Base-by-base conservation (phyloP, 1,140 invertebrate species). In the Macrotrachela quadricornifera region DNA sequence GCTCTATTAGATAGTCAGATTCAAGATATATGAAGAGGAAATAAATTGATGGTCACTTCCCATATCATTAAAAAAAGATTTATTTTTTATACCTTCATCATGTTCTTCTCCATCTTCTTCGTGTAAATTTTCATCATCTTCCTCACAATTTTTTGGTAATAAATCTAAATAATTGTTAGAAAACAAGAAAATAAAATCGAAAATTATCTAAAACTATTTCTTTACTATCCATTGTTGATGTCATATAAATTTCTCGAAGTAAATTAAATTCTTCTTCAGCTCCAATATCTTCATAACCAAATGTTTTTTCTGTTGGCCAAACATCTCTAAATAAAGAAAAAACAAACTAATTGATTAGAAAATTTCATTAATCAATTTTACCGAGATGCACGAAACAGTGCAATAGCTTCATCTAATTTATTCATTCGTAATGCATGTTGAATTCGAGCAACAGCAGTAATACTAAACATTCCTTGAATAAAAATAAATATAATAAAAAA, bases 371-470 rank as follows among this genome's bases (percentile, higher is more conserved):
- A 21, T 21, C 30, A 42, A 30, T 30, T 30, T 8, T 71, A 86
- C 82, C 84, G 81, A 41, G 83, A 78, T 46, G 85, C 78, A 59
- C 85, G 75, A 51, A 91, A 73, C 42, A 91, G 73, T 38, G 80
- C 79, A 39, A 92, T 71, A 13, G 83, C 82, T 61, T 80, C 73
- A 62, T 80, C 79, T 57, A 78, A 74, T 57, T 81, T 75, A 38
- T 75, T 76, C 17, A 75, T 71, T 30, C 79, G 75, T 59, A 94
- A 66, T 30, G 78, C 70, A 59, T 76, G 77, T 63, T 90, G 83
- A 58, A 92, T 82, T 59, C 76, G 79, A 63, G 80, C 79, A 79
- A 92, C 85, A 10, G 85, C 83, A 60, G 82, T 78, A 49, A 75
- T 72, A 65, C 84, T 87, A 68, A 58, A 73, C 74, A 59, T 57